These are phyloP conservation scores for Microtus ochrogaster DNA, from an alignment of 2,113 vertebrate genomes.

Conservation along the genomic window DNA sequence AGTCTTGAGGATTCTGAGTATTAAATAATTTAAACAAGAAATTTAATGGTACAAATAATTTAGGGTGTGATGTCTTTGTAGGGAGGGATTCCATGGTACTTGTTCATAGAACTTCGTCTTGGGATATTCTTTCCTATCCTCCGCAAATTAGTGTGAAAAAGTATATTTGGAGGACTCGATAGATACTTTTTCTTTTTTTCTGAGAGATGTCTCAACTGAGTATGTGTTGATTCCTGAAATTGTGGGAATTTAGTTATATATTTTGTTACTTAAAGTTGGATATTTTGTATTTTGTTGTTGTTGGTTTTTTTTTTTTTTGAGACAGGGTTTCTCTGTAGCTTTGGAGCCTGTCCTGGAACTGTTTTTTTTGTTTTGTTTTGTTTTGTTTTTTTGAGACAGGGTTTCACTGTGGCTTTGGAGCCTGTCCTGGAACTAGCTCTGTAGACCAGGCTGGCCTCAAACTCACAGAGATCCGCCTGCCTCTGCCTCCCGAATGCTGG, in stretches of 20 bases:
- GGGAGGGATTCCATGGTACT: not conserved
- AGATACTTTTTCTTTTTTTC: not conserved
- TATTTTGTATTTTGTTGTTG: too few species aligned
- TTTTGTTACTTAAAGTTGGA: slow-evolving; percentile 2
- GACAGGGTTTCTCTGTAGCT: too few species aligned
- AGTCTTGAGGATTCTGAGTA: not conserved
- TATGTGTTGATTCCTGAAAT: not conserved
- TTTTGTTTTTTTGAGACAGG: too few species aligned
- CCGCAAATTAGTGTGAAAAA: slow-evolving; percentile 31
- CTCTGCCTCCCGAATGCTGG: too few species aligned
- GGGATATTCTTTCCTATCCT: not conserved
- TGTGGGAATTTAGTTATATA: not conserved
- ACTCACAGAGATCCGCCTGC: too few species aligned
- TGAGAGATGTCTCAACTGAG: not conserved
- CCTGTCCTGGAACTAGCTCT: too few species aligned
- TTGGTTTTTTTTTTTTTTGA: too few species aligned
- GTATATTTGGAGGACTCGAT: slow-evolving; percentile 17
- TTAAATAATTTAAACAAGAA: not conserved
- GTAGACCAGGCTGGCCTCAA: too few species aligned
- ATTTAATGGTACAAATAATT: not conserved
- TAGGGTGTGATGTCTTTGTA: not conserved
- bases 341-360: too few species aligned
- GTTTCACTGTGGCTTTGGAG: too few species aligned
- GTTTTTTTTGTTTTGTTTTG: too few species aligned
- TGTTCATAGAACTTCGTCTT: not conserved